Evolutionary conservation across 53 echinoderm and acorn worm species (phyloP).

Genomic region (Zoroaster sp.): DNA sequence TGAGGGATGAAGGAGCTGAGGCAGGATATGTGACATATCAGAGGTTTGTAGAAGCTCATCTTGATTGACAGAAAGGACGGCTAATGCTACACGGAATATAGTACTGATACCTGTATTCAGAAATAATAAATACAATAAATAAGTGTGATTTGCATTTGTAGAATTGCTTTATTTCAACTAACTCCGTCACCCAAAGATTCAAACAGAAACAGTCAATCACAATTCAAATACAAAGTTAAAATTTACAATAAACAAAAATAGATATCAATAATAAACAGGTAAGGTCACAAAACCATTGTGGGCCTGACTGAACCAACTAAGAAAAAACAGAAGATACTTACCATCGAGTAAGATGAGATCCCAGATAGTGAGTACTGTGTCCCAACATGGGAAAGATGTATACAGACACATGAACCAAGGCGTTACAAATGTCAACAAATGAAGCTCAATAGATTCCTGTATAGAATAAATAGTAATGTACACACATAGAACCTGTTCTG

Average conservation of each 20-base stretch:
- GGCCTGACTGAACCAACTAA: too few species aligned
- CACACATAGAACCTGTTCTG: too few species aligned
- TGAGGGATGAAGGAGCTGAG: slow-evolving; percentile 75
- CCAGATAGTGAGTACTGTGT: slow-evolving; percentile 92
- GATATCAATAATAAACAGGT: too few species aligned
- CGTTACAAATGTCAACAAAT: slow-evolving; percentile 86
- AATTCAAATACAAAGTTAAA: too few species aligned
- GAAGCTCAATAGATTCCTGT: slow-evolving; percentile 69
- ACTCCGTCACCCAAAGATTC: too few species aligned
- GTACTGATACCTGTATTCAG: slow-evolving; percentile 75
- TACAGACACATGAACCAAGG: slow-evolving; percentile 99
- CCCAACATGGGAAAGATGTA: slow-evolving; percentile 96
- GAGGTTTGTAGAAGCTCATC: slow-evolving; percentile 56
- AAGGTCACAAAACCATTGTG: too few species aligned
- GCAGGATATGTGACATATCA: slow-evolving; percentile 75
- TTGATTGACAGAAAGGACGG: slow-evolving; percentile 60
- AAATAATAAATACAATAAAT: not conserved
- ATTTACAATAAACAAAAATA: too few species aligned
- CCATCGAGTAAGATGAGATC: slow-evolving; percentile 94
- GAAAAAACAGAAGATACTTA: slow-evolving; percentile 39
- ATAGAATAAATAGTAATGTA: not conserved
- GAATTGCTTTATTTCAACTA: too few species aligned
- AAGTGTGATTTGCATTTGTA: too few species aligned
- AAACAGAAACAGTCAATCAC: too few species aligned
- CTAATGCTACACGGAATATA: slow-evolving; percentile 92